phyloP scores from a whole-genome alignment of 1,140 invertebrate genomes.

The Acromyrmex heyeri region DNA sequence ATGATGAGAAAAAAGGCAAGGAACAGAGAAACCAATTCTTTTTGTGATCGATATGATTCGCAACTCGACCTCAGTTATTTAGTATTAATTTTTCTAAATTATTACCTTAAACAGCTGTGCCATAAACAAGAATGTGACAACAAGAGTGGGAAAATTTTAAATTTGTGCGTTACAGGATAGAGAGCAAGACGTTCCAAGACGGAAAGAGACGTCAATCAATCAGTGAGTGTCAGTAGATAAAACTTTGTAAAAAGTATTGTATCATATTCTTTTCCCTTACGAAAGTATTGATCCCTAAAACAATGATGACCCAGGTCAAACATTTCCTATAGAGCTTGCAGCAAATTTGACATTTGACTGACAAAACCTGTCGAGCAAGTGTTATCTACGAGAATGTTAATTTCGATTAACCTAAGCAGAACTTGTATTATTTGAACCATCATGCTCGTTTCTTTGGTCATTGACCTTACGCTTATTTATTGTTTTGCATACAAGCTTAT shows the following conservation, averaged over 20 bases:
- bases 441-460: too few relatives aligned
- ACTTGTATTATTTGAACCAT: too few relatives aligned
- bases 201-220: neutral
- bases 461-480: too few relatives aligned
- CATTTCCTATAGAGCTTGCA: neutral
- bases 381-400: neutral
- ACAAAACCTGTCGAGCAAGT: neutral
- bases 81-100: constrained; percentile 35
- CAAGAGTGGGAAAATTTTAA: too few relatives aligned
- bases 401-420: too few relatives aligned
- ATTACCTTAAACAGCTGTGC: constrained; percentile 4
- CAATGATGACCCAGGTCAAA: neutral
- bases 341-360: neutral
- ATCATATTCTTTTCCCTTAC: neutral
- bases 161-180: too few relatives aligned
- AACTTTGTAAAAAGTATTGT: neutral
- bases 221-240: too few relatives aligned
- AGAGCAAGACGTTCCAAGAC: too few relatives aligned
- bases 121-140: neutral
- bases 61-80: neutral
- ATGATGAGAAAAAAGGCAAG: neutral
- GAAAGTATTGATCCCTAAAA: neutral
- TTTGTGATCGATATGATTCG: neutral
- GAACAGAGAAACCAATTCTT: neutral
- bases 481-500: too few relatives aligned